Base-by-base conservation (phyloP, 1,140 invertebrate species). In the Argopecten irradians region DNA sequence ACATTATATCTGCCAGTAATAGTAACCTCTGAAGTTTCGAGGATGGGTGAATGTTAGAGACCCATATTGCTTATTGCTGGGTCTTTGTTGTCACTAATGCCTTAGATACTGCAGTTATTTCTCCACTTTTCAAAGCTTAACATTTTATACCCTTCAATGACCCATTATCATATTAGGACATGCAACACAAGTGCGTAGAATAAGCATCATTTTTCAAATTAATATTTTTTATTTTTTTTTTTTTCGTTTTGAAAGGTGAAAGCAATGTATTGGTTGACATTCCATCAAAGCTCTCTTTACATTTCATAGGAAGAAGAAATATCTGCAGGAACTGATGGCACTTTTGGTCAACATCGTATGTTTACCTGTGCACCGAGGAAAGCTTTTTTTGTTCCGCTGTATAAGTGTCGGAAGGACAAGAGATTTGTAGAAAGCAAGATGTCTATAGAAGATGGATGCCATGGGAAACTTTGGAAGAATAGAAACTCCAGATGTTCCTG, bases 401-500 rank as follows among this genome's bases (percentile, higher is more conserved):
- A 97, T 92, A 96, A 97, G 92, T 98, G 98, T 93, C 96, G 97
- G 34, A 97, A 97, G 92, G 98, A 98, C 95, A 97, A 97, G 84
- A 96, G 97, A 36, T 98, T 98, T 96, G 95, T 96, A 94, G 95
- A 93, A 19, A 88, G 88, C 9, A 87, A 84, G 32, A 71, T 71
- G 55, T 71, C 55, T 5, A 28, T 71, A 71, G 55, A 71, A 71
- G 55, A 71, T 43, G 55, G 83, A 39, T 43, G 55, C 34, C 11
- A 83, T 88, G 71, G 89, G 83, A 35, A 88, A 93, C 34, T 96
- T 97, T 94, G 96, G 97, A 55, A 95, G 95, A n/a, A 95, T 96
- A 84, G 97, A 98, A 83, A 98, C 97, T 93, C 97, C 97, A 1
- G 96, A 97, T 82, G 97, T 98, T 34, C 95, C 96, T 7, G 98